Base-by-base conservation (phyloP, 2,113 vertebrate species). In the Ptychochromis oligacanthus region DNA sequence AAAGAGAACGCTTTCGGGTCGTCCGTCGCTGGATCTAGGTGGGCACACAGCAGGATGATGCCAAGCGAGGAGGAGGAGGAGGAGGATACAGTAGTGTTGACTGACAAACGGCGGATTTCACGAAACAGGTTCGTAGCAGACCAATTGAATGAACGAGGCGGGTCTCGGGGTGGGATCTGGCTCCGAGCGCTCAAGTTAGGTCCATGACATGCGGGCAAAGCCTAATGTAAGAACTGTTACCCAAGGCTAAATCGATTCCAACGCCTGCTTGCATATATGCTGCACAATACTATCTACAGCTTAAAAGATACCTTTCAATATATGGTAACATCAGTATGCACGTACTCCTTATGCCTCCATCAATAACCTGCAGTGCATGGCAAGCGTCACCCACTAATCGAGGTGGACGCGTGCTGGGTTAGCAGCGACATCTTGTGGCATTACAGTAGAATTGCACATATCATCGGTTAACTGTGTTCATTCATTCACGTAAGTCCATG, bases 11-110 rank as follows among this genome's bases (percentile, higher is more conserved):
- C 65, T 88, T 77, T 88, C 46, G 75, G 11, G 59, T 72, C 74
- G 88, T 62, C 89, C 74, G 83, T 90, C 87, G 84, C 83, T 87
- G 88, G 89, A 89, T 90, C 81, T 90, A 91, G 84, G 89, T 92
- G 87, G 89, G 77, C 76, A 81, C 84, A 64, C 83, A 76, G 75
- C 78, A 85, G 81, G 54, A 14, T 85, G 87, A 88, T 89, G 80
- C 80, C 87, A 79, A 70, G 77, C 77, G 9, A 57, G 74, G 80
- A 86, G 85, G 80, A 77, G 86, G 80, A 80, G 70, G 67, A 58
- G 64, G 59, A 75, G 89, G 88, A 80, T 65, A 65, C 80, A 40
- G 82, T 24, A 77, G 46, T 20, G 80, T 4, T 94, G 93, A 93
- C 75, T 91, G 93, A 93, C 93, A 92, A 92, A 84, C 28, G 76